Percentiles rank a stretch among this genome's conserved stretches.
These are phyloP conservation scores for Agonopterix subpropinquella DNA, from an alignment of 2,888 invertebrate genomes.

Conservation along the genomic window DNA sequence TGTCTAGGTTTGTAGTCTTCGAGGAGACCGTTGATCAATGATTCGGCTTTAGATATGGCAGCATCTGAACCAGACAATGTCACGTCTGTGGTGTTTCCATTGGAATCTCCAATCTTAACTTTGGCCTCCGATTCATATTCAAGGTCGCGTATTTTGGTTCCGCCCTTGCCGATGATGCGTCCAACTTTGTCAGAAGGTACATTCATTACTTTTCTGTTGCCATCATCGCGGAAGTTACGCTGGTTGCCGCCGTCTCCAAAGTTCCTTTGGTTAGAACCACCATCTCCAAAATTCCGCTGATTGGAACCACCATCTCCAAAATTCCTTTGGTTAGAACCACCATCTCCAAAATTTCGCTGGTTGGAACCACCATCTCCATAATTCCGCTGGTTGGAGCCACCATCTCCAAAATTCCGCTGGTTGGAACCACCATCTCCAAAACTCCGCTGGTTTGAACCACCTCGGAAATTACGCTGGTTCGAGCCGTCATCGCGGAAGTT, in stretches of 20 bases:
- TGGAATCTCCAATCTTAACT: constrained; percentile 78
- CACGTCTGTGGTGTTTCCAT: constrained; percentile 49
- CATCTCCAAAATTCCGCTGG: neutral
- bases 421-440: constrained; percentile 10
- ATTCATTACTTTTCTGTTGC: constrained; percentile 44
- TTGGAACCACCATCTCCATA: constrained; percentile 9
- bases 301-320: neutral
- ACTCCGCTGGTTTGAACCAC: too few species aligned
- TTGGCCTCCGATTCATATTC: constrained; percentile 82
- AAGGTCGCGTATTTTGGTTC: constrained; percentile 88
- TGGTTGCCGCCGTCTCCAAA: constrained; percentile 19
- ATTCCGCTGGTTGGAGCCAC: neutral
- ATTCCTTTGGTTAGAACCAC: neutral
- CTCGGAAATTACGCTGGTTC: too few species aligned
- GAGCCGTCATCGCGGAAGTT: too few species aligned
- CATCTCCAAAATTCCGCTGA: neutral
- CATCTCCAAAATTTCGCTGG: neutral
- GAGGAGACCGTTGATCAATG: constrained; percentile 45
- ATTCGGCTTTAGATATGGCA: constrained; percentile 61
- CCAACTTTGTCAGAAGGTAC: constrained; percentile 67
- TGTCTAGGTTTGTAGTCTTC: constrained; percentile 34
- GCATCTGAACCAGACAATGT: constrained; percentile 67
- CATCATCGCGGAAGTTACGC: constrained; percentile 17
- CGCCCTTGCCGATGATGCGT: constrained; percentile 85
- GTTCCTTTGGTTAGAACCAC: neutral